Evolutionary conservation across 2,113 vertebrate species (phyloP).

Genomic region (Antechinus stuartii): DNA sequence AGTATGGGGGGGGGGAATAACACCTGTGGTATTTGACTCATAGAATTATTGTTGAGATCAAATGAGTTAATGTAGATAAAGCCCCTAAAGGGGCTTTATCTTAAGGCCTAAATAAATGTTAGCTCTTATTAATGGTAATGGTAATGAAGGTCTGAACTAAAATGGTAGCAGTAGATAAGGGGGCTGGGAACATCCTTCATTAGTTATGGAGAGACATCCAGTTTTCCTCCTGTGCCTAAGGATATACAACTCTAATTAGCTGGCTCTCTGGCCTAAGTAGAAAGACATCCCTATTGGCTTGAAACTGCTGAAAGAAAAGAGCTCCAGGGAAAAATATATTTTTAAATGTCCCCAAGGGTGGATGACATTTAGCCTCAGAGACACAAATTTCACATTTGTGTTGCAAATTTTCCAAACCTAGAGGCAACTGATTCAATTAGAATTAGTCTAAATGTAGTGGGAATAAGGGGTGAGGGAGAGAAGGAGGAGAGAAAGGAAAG

Average conservation of each 20-base stretch:
- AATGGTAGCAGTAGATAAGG: background rate
- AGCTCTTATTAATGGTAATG: background rate
- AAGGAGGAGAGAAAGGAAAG: constrained; percentile 39
- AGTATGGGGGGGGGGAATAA: background rate
- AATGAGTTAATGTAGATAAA: background rate
- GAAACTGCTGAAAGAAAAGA: constrained; percentile 52
- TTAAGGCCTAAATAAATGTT: background rate
- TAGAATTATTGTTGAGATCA: background rate
- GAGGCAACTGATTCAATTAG: constrained; percentile 63
- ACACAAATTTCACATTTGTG: constrained; percentile 53
- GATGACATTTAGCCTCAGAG: constrained; percentile 19
- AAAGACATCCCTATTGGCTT: constrained; percentile 15
- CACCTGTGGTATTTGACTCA: background rate
- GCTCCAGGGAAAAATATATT: constrained; percentile 45
- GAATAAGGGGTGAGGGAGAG: background rate
- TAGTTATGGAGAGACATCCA: background rate
- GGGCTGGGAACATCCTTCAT: background rate
- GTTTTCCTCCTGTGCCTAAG: background rate
- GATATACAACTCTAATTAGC: constrained; percentile 55
- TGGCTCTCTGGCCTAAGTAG: background rate
- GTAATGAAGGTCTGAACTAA: background rate
- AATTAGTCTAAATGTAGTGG: background rate
- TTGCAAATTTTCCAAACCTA: constrained; percentile 70
- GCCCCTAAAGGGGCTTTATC: background rate
- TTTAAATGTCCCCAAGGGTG: constrained; percentile 49